Base-by-base conservation (phyloP, 2,888 invertebrate genomes). In the Rhimphoctona megacephalus region DNA sequence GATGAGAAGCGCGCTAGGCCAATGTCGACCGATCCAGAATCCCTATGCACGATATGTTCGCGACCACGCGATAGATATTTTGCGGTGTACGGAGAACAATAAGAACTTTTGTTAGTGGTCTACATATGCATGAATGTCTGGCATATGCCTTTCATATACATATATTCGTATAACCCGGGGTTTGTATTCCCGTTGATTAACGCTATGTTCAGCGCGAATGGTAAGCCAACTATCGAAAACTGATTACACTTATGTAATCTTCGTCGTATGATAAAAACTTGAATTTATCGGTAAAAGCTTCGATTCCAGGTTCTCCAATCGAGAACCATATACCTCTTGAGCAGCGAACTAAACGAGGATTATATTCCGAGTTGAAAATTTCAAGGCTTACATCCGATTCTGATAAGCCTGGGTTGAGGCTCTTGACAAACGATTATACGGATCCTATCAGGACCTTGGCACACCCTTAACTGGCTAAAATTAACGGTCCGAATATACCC, bases 51-150 rank as follows among this genome's bases (percentile, higher is more conserved):
- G 74, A 79, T 84, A 36, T 64, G 36, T 19, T 76, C 57, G 39
- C 69, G 22, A 57, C 33, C 70, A 43, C 57, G 22, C 46, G 83
- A 79, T 39, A 39, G 66, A 67, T 74, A 72, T 57, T 67, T 79
- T 72, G 22, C 74, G 74, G 69, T 74, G 46, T 61, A 22, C 69
- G 61, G 80, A 80, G 84, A 84, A 84, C 84, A 84, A 84, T 84
- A 76, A 84, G 72, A 74, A 61, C 46, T 25, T 67, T 36, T 30
- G 39, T 72, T 22, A 7, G 17, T 19, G 19, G 3, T 67, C n/a
- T n/a, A 57, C 36, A 43, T 39, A 54, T 30, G 69, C 54, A 77
- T 66, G 49, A 46, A 76, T 64, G 5, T 5, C 33, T 39, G 39
- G 25, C 11, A 46, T n/a, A 22, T 4, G 52, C n/a, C 57, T 57